A percentile compares a stretch with the other conserved stretches of the same genome.
Conservation (phyloP, 2,113 vertebrate genomes). For the Vanacampus margaritifer region DNA sequence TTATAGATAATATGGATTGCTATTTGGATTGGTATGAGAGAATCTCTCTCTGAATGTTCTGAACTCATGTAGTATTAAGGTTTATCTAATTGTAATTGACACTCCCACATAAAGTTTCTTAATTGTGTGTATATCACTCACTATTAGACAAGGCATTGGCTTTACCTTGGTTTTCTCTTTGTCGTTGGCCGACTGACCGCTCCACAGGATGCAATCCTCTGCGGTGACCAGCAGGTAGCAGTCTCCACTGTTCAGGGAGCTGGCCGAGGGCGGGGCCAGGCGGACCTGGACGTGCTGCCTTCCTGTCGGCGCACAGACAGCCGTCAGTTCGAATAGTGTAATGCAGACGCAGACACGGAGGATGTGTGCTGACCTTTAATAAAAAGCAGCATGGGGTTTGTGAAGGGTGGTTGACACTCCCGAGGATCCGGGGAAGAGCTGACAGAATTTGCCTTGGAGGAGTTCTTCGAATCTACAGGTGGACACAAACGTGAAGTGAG, state of each 20-base stretch:
- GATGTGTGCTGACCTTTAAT: slow-evolving; percentile 70
- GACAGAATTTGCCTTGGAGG: slow-evolving; percentile 27
- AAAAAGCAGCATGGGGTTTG: slow-evolving; percentile 73
- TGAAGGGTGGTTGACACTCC: slow-evolving; percentile 56
- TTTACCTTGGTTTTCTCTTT: slow-evolving; percentile 74
- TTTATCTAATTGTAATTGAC: too few relatives aligned
- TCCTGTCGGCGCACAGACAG: slow-evolving; percentile 56
- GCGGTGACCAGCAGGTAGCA: slow-evolving; percentile 75
- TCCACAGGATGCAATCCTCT: slow-evolving; percentile 72
- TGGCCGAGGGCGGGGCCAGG: slow-evolving; percentile 66
- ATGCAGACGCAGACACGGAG: background rate
- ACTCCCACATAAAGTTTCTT: too few relatives aligned
- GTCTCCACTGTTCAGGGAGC: slow-evolving; percentile 76
- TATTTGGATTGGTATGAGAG: background rate
- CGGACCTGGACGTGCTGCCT: slow-evolving; percentile 72
- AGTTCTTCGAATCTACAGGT: slow-evolving; percentile 67
- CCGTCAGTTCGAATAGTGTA: background rate
- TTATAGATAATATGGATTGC: background rate
- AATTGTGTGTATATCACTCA: too few relatives aligned
- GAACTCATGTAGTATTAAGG: background rate
- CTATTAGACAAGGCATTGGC: too few relatives aligned
- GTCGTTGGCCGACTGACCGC: slow-evolving; percentile 69
- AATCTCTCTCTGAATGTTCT: background rate
- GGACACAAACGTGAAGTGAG: background rate
- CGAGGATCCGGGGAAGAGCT: slow-evolving; percentile 17